Evolutionary conservation across 2,797 vertebrate genomes (phyloP).

Genomic region (Hippoglossus hippoglossus): DNA sequence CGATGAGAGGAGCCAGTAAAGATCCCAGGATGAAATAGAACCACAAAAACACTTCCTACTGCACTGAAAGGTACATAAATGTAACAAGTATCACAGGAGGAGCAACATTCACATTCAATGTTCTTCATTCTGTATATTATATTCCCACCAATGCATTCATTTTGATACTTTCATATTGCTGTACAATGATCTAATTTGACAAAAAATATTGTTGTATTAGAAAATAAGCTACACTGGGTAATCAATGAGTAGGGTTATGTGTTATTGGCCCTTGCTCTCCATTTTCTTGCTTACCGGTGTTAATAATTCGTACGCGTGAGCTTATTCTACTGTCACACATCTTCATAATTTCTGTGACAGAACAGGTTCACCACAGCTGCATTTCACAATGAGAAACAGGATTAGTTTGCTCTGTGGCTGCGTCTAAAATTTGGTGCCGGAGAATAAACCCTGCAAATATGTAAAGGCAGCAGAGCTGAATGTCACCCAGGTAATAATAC

Average conservation of each 20-base stretch:
- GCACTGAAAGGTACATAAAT: background rate
- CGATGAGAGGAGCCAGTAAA: background rate
- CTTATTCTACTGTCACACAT: background rate
- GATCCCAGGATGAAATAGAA: background rate
- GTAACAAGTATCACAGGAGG: too few species aligned
- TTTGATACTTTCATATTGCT: background rate
- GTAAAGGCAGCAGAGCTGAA: constrained; percentile 63
- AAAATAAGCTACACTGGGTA: too few species aligned
- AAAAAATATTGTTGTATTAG: too few species aligned
- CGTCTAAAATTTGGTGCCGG: constrained; percentile 28
- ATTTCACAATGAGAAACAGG: constrained; percentile 14
- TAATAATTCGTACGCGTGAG: background rate
- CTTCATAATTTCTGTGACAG: constrained; percentile 13
- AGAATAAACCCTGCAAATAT: constrained; percentile 51
- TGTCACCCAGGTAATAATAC: constrained; percentile 83
- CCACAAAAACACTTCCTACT: background rate
- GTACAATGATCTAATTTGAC: background rate
- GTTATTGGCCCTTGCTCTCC: background rate
- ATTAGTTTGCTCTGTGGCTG: background rate
- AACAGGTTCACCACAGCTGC: constrained; percentile 1
- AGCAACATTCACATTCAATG: background rate
- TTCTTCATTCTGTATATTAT: background rate
- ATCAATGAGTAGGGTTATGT: background rate
- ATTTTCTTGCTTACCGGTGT: background rate
- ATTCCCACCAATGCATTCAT: background rate